Base-by-base conservation (phyloP, 2,113 vertebrate species). In the Campylomormyrus tamandua region DNA sequence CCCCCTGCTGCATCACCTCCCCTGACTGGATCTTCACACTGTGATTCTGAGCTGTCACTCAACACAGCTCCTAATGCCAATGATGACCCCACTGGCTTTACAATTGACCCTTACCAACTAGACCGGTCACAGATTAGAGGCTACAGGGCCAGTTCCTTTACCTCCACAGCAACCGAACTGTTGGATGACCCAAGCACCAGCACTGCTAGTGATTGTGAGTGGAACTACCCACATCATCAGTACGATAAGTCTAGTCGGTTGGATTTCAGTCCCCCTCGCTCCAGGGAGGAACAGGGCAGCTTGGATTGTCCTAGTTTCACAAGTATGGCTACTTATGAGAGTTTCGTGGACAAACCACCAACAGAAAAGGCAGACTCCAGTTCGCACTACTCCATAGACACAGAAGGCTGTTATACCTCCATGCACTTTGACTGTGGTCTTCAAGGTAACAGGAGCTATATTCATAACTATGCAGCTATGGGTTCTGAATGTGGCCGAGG, bases 21-120 rank as follows among this genome's bases (percentile, higher is more conserved):
- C 0, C 95, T 99, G 93, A 99, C 98, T 27, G 98, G 98, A 91
- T 99, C 98, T 90, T 99, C 98, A 0, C 98, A 99, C 95, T 99
- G 98, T 95, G 98, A 99, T 95, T 99, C 98, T 0, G 98, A 99
- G 94, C 93, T 99, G 90, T 99, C 98, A 1, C 96, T 99, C 86
- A 99, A 99, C 94, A 97, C 97, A 0, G 96, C 97, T 92, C 97
- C 97, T 91, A 97, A 98, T 66, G 96, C 97, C 89, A 97, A 97
- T 0, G 98, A 99, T 90, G 98, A 99, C 87, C 93, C 96, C 87
- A 96, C 92, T 3, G 94, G 97, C 91, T 99, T 98, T 89, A 96
- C 96, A 88, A 94, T 97, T 0, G 98, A 99, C 92, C 97, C 97
- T 83, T 99, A 96, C 93, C 95, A 95, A 91, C 97, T 95, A 39